These are phyloP conservation scores for Aphelenchoides besseyi DNA, from an alignment of 1,140 invertebrate genomes.

Conservation along the genomic window DNA sequence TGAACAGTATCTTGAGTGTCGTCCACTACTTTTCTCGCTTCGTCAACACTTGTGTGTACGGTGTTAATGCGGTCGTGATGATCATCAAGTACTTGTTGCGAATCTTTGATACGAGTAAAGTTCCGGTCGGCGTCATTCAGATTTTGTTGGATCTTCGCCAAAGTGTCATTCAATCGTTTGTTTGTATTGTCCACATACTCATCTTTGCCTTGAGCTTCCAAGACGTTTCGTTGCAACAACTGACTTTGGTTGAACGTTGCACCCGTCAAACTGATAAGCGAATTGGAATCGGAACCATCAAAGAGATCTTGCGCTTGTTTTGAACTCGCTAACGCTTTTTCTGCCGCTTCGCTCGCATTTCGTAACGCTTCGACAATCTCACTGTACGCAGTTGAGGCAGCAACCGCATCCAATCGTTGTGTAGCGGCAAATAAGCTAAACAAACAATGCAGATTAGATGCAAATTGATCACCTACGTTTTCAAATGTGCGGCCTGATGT, in stretches of 20 bases:
- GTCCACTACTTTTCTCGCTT: slow-evolving; percentile 26
- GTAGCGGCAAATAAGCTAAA: slow-evolving; percentile 27
- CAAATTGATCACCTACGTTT: slow-evolving; percentile 20
- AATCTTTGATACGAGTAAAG: slow-evolving; percentile 41
- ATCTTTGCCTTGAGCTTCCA: slow-evolving; percentile 25
- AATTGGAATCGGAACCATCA: slow-evolving; percentile 18
- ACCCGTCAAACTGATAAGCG: slow-evolving; percentile 32
- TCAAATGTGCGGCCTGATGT: slow-evolving; percentile 33
- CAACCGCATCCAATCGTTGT: slow-evolving; percentile 44
- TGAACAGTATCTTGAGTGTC: slow-evolving; percentile 35
- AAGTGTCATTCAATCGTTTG: slow-evolving; percentile 26
- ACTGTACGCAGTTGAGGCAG: slow-evolving; percentile 57
- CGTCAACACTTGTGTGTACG: slow-evolving; percentile 37
- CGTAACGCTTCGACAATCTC: slow-evolving; percentile 51
- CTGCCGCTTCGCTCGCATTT: slow-evolving; percentile 49
- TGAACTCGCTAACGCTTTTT: slow-evolving; percentile 29
- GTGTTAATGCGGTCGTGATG: slow-evolving; percentile 58
- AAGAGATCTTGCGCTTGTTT: slow-evolving; percentile 37
- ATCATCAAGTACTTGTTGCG: slow-evolving; percentile 54
- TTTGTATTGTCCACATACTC: slow-evolving; percentile 22
- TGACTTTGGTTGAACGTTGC: slow-evolving; percentile 25
- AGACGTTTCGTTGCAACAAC: slow-evolving; percentile 20
- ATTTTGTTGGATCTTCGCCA: slow-evolving; percentile 27
- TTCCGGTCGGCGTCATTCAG: slow-evolving; percentile 25
- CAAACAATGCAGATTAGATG: slow-evolving; percentile 11